These are phyloP conservation scores for Bicyclus anynana DNA, from an alignment of 1,140 invertebrate species.

Conservation along the genomic window DNA sequence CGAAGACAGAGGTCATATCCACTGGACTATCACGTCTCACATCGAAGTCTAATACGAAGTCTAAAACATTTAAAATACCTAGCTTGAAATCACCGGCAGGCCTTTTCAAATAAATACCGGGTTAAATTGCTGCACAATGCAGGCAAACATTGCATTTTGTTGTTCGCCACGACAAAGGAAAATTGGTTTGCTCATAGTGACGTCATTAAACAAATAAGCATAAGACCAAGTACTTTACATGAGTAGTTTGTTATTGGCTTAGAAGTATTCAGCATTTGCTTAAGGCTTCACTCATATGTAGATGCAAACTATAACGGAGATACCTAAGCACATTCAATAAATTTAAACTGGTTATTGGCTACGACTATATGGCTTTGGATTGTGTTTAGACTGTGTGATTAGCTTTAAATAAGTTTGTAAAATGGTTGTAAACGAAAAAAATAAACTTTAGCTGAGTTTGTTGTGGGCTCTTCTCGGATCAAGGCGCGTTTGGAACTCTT, in stretches of 20 bases:
- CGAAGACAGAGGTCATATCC: no score
- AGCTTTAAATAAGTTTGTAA: no score
- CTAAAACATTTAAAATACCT: slow-evolving; percentile 1
- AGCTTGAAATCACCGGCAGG: slow-evolving; percentile 40
- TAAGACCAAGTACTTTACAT: neutral
- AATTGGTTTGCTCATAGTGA: neutral
- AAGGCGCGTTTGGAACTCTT: no score
- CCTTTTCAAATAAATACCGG: slow-evolving; percentile 55
- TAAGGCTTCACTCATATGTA: neutral
- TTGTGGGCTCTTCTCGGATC: no score
- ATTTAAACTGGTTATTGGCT: no score
- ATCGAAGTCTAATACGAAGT: neutral
- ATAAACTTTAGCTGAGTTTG: no score
- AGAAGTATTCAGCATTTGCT: neutral
- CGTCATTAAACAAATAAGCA: neutral
- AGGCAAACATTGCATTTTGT: slow-evolving; percentile 34
- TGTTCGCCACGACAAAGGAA: neutral
- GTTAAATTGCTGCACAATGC: slow-evolving; percentile 41
- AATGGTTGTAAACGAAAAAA: no score
- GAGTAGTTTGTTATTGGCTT: neutral
- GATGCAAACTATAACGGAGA: neutral
- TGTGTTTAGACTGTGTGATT: no score
- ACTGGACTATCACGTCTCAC: no score
- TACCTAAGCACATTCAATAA: neutral
- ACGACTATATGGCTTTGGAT: no score